Percentiles rank a stretch among this genome's conserved stretches.
Conservation (phyloP, 2,888 invertebrate genomes). For the Hypselothyrea guttata region DNA sequence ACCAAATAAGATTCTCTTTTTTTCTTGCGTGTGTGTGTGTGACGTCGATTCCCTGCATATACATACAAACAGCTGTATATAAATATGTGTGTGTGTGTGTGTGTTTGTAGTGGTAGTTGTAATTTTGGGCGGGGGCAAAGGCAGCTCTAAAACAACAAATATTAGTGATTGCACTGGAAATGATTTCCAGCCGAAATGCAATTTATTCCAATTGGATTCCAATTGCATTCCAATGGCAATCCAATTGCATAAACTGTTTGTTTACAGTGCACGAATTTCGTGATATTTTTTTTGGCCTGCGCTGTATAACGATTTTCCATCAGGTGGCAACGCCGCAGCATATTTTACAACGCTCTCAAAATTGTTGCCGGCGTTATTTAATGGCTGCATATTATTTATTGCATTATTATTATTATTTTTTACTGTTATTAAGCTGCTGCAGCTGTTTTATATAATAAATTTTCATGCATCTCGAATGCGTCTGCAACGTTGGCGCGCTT, state of each 20-base stretch:
- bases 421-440: too few species aligned
- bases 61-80: constrained; percentile 3
- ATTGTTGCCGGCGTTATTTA: constrained; percentile 21
- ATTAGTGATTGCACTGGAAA: constrained; percentile 17
- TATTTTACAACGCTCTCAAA: constrained; percentile 17
- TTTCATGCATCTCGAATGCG: too few species aligned
- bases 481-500: neutral
- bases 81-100: constrained; percentile 19
- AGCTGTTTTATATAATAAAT: too few species aligned
- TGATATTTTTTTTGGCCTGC: too few species aligned
- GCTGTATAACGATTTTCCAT: constrained; percentile 36
- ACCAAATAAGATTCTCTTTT: constrained; percentile 37
- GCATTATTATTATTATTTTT: too few species aligned
- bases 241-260: constrained; percentile 68
- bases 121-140: constrained; percentile 48
- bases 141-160: too few species aligned
- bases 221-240: constrained; percentile 1
- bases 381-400: too few species aligned
- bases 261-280: constrained; percentile 50
- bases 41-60: constrained; percentile 43
- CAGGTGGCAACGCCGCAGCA: constrained; percentile 54
- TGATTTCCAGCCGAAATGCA: neutral
- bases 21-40: constrained; percentile 7
- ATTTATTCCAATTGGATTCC: neutral
- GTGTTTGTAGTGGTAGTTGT: constrained; percentile 30